Base-by-base conservation (phyloP, 2,888 invertebrate species). In the Himalopsyche japonica region DNA sequence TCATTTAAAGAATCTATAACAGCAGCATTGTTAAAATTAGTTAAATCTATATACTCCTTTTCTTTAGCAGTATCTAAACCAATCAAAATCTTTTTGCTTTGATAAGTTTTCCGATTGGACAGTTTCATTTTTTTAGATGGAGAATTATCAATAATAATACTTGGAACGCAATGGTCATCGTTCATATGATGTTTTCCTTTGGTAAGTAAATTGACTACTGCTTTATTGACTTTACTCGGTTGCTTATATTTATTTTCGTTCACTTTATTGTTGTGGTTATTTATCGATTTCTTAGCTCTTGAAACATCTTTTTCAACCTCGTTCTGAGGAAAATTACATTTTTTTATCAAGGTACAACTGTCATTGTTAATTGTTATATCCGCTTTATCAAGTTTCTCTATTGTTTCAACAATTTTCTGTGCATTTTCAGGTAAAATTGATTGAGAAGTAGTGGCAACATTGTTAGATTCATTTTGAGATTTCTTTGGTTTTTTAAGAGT, bases 181-280 rank as follows among this genome's bases (percentile, higher is more conserved):
- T 43, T 80, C n/a, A 82, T 15, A 18, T 80, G 76, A 76, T 82
- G 76, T 82, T 84, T 84, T 76, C 84, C 84, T 81, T 84, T 84
- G 8, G 77, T 18, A 76, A 84, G 79, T 82, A 82, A 64, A 80
- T 47, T 81, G 15, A 82, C 32, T 27, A 82, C 79, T n/a, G 78
- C 48, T 79, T 24, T 43, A 80, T 80, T 79, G 48, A 78, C 64
- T 34, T 48, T 20, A 48, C 24, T 10, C n/a, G 20, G 15, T 37
- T 78, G 18, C 77, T 3, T 76, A 32, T 47, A 32, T 49, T 80
- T 34, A 80, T 76, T 80, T 76, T 80, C 57, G 7, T 78, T 82
- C 7, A 79, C 27, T 79, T 70, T 57, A 37, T 37, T 32, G 3
- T 34, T n/a, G 24, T 20, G 18, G 27, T 15, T 57, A 64, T 32